A percentile compares a stretch with the other conserved stretches of the same genome.
phyloP scores from a whole-genome alignment of 2,113 vertebrate species.

The Elephantulus edwardii region DNA sequence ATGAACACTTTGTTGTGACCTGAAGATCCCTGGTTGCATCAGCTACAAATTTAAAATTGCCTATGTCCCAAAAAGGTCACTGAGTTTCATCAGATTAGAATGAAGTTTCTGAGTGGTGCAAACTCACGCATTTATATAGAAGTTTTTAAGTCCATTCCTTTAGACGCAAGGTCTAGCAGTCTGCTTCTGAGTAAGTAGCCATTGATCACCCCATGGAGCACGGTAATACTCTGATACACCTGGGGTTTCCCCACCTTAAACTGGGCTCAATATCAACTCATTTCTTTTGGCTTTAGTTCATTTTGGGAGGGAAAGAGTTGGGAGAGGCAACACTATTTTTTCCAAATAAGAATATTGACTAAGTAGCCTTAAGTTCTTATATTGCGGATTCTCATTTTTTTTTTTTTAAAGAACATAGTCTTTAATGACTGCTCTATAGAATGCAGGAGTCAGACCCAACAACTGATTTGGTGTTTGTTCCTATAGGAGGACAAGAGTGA shows the following conservation, averaged over 20 bases:
- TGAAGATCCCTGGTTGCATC: neutral
- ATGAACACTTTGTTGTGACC: neutral
- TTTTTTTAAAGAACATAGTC: neutral
- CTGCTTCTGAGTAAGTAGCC: no score
- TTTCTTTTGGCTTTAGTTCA: neutral
- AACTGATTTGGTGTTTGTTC: neutral
- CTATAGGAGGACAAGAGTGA: neutral
- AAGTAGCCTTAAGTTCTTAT: neutral
- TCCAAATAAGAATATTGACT: neutral
- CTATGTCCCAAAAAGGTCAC: neutral
- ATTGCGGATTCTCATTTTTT: constrained; percentile 42
- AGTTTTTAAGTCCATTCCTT: no score
- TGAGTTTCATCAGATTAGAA: neutral
- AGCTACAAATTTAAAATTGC: neutral
- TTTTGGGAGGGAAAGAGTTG: neutral
- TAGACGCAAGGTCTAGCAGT: no score
- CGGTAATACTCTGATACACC: neutral
- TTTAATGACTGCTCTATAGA: neutral
- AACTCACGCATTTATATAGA: no score
- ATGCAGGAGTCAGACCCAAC: neutral
- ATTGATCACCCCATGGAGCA: no score
- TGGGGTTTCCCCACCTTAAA: neutral
- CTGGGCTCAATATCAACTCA: neutral
- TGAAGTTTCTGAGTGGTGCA: neutral
- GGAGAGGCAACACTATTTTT: neutral